phyloP scores from a whole-genome alignment of 2,113 vertebrate genomes.

The Charadrius vociferus region DNA sequence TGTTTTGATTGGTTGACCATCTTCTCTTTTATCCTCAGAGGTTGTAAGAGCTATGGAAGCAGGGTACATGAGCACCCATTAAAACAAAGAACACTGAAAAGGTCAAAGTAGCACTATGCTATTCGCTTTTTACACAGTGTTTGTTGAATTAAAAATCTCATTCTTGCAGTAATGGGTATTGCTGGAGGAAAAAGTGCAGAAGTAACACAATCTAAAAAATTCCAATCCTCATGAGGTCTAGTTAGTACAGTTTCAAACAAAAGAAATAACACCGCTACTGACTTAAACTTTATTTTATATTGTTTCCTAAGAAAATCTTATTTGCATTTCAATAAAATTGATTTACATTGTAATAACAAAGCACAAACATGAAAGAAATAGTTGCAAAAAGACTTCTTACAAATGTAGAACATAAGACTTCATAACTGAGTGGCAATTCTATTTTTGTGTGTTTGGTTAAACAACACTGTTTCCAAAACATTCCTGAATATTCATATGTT shows the following conservation, averaged over 20 bases:
- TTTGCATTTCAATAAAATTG: background rate
- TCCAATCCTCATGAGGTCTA: background rate
- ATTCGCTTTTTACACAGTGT: background rate
- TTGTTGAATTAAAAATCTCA: constrained; percentile 39
- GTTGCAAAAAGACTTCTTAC: background rate
- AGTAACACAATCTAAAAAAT: background rate
- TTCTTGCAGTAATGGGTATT: background rate
- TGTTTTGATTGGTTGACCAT: background rate
- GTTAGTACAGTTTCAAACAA: background rate
- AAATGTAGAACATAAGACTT: background rate
- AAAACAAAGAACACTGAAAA: constrained; percentile 31
- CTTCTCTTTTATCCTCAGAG: constrained; percentile 23
- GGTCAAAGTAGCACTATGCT: constrained; percentile 7
- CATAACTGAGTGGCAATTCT: background rate
- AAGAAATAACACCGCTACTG: background rate
- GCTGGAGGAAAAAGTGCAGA: constrained; percentile 6
- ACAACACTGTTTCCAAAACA: background rate
- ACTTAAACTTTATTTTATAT: background rate
- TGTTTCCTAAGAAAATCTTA: background rate
- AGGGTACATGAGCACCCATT: background rate
- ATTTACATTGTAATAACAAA: background rate
- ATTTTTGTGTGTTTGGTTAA: background rate
- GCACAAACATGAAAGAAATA: background rate
- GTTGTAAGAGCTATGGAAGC: background rate
- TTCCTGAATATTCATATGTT: background rate